Conservation (phyloP, 1,140 invertebrate species). For the Nomia melanderi region DNA sequence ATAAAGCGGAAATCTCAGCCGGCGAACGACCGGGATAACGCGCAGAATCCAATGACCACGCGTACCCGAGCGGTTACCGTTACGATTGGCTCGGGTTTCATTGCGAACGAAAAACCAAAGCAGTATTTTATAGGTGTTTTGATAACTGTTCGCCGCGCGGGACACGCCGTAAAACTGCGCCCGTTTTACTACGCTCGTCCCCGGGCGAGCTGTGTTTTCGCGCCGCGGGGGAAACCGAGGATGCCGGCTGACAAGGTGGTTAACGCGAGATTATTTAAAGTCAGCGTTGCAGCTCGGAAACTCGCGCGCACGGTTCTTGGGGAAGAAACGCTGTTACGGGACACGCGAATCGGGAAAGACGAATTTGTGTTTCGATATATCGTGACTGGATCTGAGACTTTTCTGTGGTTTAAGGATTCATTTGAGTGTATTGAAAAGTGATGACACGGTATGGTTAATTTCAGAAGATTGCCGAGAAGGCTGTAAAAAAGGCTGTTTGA, state of each 20-base stretch:
- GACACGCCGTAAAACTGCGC: neutral
- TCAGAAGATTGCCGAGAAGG: too few relatives aligned
- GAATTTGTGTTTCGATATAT: too few relatives aligned
- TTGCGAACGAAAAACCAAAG: neutral
- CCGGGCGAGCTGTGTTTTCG: neutral
- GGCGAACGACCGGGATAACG: neutral
- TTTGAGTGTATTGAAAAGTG: too few relatives aligned
- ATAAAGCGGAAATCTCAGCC: conserved; percentile 17
- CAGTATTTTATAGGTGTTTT: neutral
- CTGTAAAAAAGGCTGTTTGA: too few relatives aligned
- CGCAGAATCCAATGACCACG: conserved; percentile 3
- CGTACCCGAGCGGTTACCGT: neutral
- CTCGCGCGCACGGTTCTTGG: too few relatives aligned
- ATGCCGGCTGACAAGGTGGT: too few relatives aligned
- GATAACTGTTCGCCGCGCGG: neutral
- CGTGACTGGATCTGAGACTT: too few relatives aligned
- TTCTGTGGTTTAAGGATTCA: too few relatives aligned
- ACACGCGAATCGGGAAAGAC: too few relatives aligned
- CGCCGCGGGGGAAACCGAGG: neutral
- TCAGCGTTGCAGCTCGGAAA: neutral
- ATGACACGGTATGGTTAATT: too few relatives aligned
- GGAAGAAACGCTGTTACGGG: too few relatives aligned
- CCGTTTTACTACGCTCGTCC: neutral
- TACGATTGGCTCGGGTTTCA: conserved; percentile 24
- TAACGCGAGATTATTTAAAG: neutral